Evolutionary conservation across 2,113 vertebrate species (phyloP).

Genomic region (Polypterus senegalus): DNA sequence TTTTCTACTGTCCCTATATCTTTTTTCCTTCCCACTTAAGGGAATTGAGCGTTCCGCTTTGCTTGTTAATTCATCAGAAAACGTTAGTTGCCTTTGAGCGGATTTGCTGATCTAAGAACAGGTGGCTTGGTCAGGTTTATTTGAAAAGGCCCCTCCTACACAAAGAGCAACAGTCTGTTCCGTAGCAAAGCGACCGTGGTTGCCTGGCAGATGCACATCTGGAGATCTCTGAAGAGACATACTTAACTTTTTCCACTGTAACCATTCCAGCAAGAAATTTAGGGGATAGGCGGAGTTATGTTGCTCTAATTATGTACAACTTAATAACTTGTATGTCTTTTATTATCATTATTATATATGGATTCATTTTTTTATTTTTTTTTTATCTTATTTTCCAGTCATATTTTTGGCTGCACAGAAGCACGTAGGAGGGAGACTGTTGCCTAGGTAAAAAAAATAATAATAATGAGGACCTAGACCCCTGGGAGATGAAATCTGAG

Average conservation of each 20-base stretch:
- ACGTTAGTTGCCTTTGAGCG: neutral
- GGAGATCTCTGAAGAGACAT: neutral
- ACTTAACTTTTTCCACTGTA: neutral
- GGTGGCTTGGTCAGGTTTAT: conserved; percentile 58
- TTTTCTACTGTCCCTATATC: no score
- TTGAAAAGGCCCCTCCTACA: conserved; percentile 55
- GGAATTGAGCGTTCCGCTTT: no score
- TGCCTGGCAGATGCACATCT: conserved; percentile 29
- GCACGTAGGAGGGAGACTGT: conserved; percentile 24
- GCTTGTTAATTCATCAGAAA: neutral
- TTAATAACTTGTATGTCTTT: no score
- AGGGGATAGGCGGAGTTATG: no score
- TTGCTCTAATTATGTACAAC: no score
- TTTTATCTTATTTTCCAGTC: conserved; percentile 34
- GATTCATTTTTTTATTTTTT: neutral
- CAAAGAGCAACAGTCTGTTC: conserved; percentile 45
- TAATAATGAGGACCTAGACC: conserved; percentile 32
- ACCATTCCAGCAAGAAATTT: no score
- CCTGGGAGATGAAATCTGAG: conserved; percentile 35
- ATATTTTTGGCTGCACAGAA: conserved; percentile 32
- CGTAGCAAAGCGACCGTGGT: conserved; percentile 56
- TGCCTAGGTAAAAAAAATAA: conserved; percentile 26
- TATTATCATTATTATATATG: no score
- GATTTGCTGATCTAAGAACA: conserved; percentile 45
- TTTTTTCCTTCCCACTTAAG: no score